Evolutionary conservation across 2,797 vertebrate species (phyloP).

Genomic region (Lemur catta): DNA sequence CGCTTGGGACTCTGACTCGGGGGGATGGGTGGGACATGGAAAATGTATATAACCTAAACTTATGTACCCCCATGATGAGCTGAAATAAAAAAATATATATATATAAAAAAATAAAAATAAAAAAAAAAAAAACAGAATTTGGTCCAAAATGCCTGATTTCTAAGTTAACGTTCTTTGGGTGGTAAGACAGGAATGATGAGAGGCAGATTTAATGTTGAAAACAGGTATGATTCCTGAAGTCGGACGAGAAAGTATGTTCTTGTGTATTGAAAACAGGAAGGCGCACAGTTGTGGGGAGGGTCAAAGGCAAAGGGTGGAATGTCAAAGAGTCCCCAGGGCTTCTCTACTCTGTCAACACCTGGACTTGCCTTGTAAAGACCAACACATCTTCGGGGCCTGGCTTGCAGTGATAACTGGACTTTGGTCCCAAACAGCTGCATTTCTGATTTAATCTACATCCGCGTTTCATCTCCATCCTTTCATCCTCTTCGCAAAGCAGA

Average conservation of each 20-base stretch:
- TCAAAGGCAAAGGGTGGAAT: neutral
- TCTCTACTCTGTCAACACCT: neutral
- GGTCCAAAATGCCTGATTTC: neutral
- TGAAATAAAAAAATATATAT: too few relatives aligned
- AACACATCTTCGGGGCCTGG: neutral
- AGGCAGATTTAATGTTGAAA: constrained; percentile 45
- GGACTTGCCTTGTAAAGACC: neutral
- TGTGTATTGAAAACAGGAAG: constrained; percentile 18
- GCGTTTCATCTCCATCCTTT: neutral
- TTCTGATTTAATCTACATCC: neutral
- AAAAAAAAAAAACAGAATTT: too few relatives aligned
- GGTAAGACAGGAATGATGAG: constrained; percentile 13
- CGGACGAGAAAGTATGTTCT: neutral
- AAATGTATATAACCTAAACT: too few relatives aligned
- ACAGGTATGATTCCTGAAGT: neutral
- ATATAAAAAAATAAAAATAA: too few relatives aligned
- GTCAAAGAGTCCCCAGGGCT: neutral
- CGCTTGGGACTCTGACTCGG: too few relatives aligned
- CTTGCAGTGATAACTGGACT: neutral
- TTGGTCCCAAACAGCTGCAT: constrained; percentile 40
- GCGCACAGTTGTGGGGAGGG: neutral
- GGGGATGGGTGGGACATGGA: too few relatives aligned
- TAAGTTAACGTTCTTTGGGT: constrained; percentile 20
- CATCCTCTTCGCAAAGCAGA: neutral
- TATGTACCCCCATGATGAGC: too few relatives aligned